A percentile compares a stretch with the other conserved stretches of the same genome.
These are phyloP conservation scores for Dicyrtoma fusca DNA, from an alignment of 2,888 invertebrate genomes.

Conservation along the genomic window DNA sequence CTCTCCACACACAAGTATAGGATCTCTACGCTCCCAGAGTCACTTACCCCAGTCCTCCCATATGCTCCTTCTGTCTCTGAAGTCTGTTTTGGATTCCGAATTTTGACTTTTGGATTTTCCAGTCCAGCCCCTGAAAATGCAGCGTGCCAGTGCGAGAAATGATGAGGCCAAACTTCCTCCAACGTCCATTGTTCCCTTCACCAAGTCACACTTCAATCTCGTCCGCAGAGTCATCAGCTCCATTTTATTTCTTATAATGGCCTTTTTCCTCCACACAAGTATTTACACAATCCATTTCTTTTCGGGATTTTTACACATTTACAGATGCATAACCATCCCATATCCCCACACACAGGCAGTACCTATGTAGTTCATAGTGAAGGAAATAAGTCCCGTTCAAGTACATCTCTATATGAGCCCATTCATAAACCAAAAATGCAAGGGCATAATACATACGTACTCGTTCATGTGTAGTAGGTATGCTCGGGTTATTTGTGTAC, in stretches of 20 bases:
- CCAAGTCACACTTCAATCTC: conserved; percentile 44
- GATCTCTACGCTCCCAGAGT: too few relatives aligned
- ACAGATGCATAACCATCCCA: background rate
- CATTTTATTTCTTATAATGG: conserved; percentile 25
- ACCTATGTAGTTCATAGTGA: too few relatives aligned
- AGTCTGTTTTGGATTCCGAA: background rate
- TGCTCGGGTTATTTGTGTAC: too few relatives aligned
- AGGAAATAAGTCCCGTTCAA: too few relatives aligned
- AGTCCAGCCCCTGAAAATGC: conserved; percentile 32
- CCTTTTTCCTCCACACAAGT: background rate
- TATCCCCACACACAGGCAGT: too few relatives aligned
- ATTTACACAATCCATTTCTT: background rate
- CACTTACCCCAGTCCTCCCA: too few relatives aligned
- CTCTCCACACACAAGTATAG: too few relatives aligned
- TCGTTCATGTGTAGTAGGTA: background rate
- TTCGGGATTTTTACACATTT: background rate
- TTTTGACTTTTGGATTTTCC: conserved; percentile 19
- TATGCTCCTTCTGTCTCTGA: too few relatives aligned
- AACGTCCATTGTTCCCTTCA: conserved; percentile 40
- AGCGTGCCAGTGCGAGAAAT: conserved; percentile 52
- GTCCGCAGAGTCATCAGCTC: conserved; percentile 11
- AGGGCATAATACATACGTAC: too few relatives aligned
- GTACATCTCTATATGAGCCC: background rate
- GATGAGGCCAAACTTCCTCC: conserved; percentile 52
- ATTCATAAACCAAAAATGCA: too few relatives aligned